A percentile compares a stretch with the other conserved stretches of the same genome.
phyloP scores from a whole-genome alignment of 2,797 vertebrate species.

The Setipinna tenuifilis region DNA sequence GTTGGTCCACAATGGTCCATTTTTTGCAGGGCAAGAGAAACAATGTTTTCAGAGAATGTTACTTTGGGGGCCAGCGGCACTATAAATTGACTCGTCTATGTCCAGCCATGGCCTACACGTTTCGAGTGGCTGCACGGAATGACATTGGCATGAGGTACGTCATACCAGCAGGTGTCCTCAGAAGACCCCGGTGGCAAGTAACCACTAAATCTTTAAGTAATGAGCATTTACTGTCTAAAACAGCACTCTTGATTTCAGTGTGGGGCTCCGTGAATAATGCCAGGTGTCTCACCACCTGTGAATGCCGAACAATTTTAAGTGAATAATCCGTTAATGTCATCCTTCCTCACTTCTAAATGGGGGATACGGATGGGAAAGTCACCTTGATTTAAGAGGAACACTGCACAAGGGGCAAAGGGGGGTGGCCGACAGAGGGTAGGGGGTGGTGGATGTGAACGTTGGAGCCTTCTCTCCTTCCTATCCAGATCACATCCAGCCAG shows the following conservation, averaged over 20 bases:
- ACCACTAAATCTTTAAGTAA: background rate
- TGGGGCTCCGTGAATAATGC: slow-evolving; percentile 26
- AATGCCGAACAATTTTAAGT: slow-evolving; percentile 33
- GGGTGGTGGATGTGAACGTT: background rate
- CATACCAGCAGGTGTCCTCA: background rate
- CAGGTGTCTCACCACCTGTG: slow-evolving; percentile 19
- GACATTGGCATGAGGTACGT: slow-evolving; percentile 92
- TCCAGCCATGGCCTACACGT: slow-evolving; percentile 92
- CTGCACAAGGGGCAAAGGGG: background rate
- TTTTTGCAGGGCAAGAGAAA: slow-evolving; percentile 89
- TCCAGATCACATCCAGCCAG: background rate
- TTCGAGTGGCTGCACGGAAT: slow-evolving; percentile 92
- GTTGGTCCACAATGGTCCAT: background rate
- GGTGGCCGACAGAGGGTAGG: background rate
- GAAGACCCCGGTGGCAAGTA: background rate
- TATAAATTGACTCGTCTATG: slow-evolving; percentile 90
- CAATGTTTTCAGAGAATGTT: slow-evolving; percentile 93
- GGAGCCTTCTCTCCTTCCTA: background rate
- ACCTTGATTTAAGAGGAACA: slow-evolving; percentile 40
- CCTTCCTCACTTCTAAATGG: slow-evolving; percentile 38
- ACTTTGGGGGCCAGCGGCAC: slow-evolving; percentile 93
- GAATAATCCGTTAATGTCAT: slow-evolving; percentile 33
- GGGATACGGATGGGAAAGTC: slow-evolving; percentile 32
- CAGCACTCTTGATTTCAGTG: background rate
- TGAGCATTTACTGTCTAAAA: background rate